Conservation (phyloP, 2,797 vertebrate species). For the Benthosema pterotum region DNA sequence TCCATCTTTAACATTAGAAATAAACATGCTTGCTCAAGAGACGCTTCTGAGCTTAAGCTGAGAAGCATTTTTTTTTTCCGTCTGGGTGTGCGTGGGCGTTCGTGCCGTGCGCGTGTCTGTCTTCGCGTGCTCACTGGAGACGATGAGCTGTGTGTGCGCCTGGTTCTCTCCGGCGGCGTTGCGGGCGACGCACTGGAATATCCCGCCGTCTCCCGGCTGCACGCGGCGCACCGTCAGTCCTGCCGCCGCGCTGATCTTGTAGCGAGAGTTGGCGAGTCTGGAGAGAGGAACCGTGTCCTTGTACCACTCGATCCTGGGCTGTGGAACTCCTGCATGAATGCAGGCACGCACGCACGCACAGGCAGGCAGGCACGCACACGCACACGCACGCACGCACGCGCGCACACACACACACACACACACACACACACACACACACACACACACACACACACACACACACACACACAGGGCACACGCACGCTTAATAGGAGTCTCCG, state of each 20-base stretch:
- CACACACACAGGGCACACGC: too few species aligned
- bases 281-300: constrained; percentile 87
- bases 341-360: constrained; percentile 1
- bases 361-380: constrained; percentile 9
- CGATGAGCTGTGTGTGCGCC: constrained; percentile 86
- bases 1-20: too few species aligned
- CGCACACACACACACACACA: constrained; percentile 8
- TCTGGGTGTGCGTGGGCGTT: not conserved
- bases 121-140: constrained; percentile 88
- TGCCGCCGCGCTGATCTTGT: constrained; percentile 80
- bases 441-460: too few species aligned
- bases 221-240: constrained; percentile 85
- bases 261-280: constrained; percentile 86
- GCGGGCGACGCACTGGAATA: constrained; percentile 93
- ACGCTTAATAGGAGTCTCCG: too few species aligned
- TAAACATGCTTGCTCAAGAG: too few species aligned
- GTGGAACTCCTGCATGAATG: constrained; percentile 81
- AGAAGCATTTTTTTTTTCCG: too few species aligned
- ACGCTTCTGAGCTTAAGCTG: too few species aligned
- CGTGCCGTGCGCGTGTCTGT: not conserved
- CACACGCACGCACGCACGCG: not conserved
- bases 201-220: constrained; percentile 87
- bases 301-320: constrained; percentile 89
- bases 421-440: not conserved
- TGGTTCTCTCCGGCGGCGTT: constrained; percentile 88